These are phyloP conservation scores for Thyatira batis DNA, from an alignment of 2,888 invertebrate species.

Conservation along the genomic window DNA sequence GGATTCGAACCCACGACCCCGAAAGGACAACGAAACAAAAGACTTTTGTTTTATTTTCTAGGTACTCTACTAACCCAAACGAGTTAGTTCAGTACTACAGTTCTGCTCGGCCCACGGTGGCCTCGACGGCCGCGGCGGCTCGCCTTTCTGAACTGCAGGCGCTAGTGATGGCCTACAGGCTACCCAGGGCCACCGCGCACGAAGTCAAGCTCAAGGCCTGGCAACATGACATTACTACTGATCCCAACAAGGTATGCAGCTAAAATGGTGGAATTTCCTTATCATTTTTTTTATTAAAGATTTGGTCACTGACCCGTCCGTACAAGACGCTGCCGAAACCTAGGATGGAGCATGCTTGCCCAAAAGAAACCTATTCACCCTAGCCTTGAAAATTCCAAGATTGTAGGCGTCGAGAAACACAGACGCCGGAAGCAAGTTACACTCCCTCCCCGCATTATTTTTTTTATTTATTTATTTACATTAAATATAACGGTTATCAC, in stretches of 20 bases:
- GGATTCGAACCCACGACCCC: too few relatives aligned
- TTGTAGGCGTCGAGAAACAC: too few relatives aligned
- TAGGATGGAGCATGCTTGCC: too few relatives aligned
- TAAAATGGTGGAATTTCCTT: background rate
- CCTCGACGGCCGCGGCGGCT: conserved; percentile 2
- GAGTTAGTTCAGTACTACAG: conserved; percentile 57
- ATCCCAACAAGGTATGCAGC: conserved; percentile 56
- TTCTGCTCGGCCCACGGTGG: background rate
- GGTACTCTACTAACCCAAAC: conserved; percentile 80
- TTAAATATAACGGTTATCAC: too few relatives aligned
- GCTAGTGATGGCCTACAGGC: conserved; percentile 25
- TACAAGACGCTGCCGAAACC: too few relatives aligned
- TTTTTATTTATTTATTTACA: too few relatives aligned
- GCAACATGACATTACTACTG: conserved; percentile 53
- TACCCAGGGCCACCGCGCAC: conserved; percentile 36
- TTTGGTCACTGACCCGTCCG: too few relatives aligned
- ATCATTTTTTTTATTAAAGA: background rate
- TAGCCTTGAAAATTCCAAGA: too few relatives aligned
- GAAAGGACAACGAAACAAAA: too few relatives aligned
- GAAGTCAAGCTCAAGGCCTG: conserved; percentile 35
- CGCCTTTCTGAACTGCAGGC: conserved; percentile 19
- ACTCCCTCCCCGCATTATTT: too few relatives aligned
- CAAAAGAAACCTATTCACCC: too few relatives aligned
- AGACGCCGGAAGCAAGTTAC: too few relatives aligned
- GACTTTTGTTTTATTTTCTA: conserved; percentile 49